Percentiles rank a stretch among this genome's conserved stretches.
These are phyloP conservation scores for Calameuta pallipes DNA, from an alignment of 2,888 invertebrate genomes.

Conservation along the genomic window DNA sequence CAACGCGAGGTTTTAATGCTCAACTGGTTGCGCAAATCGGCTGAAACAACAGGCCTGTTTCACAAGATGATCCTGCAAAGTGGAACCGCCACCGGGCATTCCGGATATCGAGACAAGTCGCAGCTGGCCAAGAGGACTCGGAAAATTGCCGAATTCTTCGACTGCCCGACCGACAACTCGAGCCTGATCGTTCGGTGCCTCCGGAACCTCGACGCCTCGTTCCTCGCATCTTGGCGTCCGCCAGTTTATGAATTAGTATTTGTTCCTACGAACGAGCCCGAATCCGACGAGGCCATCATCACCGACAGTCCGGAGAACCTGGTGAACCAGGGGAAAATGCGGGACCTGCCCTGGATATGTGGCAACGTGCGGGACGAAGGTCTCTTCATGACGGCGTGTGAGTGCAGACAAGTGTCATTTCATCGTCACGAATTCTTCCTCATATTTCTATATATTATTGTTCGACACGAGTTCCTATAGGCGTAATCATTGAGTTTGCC, in stretches of 20 bases:
- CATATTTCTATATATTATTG: too few relatives aligned
- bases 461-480: too few relatives aligned
- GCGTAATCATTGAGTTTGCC: too few relatives aligned
- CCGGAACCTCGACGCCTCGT: background rate
- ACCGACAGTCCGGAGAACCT: conserved; percentile 28
- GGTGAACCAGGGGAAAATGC: conserved; percentile 22
- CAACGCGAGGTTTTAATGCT: too few relatives aligned
- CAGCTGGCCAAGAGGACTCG: rapidly evolving
- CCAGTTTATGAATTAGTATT: background rate
- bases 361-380: conserved; percentile 39
- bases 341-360: conserved; percentile 33
- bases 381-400: conserved; percentile 10
- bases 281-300: conserved; percentile 34
- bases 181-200: conserved; percentile 32
- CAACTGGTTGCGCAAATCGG: background rate
- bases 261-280: conserved; percentile 32
- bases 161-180: conserved; percentile 31
- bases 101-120: conserved; percentile 15
- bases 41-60: conserved; percentile 31
- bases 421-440: too few relatives aligned
- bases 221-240: background rate
- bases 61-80: conserved; percentile 38
- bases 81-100: conserved; percentile 30
- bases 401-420: too few relatives aligned
- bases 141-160: conserved; percentile 22